A percentile compares a stretch with the other conserved stretches of the same genome.
These are phyloP conservation scores for Hedya salicella DNA, from an alignment of 2,888 invertebrate species.

Conservation along the genomic window DNA sequence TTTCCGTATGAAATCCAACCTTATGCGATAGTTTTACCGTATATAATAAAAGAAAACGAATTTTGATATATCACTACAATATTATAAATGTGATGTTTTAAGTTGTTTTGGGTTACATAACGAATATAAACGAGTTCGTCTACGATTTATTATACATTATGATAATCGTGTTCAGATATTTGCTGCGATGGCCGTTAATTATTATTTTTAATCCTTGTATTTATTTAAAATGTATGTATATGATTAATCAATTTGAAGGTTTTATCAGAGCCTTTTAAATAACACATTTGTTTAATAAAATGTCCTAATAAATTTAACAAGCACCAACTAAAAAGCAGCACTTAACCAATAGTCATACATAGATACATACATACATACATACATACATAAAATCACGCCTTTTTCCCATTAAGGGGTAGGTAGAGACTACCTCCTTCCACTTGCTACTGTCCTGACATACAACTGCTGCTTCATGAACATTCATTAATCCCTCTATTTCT, in stretches of 20 bases:
- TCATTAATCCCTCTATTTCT: too few species aligned
- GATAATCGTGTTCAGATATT: constrained; percentile 15
- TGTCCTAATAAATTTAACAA: too few species aligned
- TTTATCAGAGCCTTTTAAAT: neutral
- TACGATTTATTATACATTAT: constrained; percentile 17
- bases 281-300: neutral
- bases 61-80: neutral
- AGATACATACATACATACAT: too few species aligned
- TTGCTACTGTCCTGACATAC: too few species aligned
- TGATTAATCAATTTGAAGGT: constrained; percentile 1
- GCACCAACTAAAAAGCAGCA: too few species aligned
- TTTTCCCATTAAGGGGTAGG: too few species aligned
- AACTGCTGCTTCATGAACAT: too few species aligned
- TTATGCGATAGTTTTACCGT: neutral
- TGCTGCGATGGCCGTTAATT: neutral
- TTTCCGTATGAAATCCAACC: neutral
- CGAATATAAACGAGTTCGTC: constrained; percentile 17
- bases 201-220: constrained; percentile 8
- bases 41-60: neutral
- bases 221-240: constrained; percentile 1
- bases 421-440: too few species aligned
- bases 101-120: neutral
- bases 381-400: too few species aligned
- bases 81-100: neutral
- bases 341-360: too few species aligned